Evolutionary conservation across 2,113 vertebrate species (phyloP), one percentile per base, ranked within the genome.

Genomic region (Amblyopsis rosae): DNA sequence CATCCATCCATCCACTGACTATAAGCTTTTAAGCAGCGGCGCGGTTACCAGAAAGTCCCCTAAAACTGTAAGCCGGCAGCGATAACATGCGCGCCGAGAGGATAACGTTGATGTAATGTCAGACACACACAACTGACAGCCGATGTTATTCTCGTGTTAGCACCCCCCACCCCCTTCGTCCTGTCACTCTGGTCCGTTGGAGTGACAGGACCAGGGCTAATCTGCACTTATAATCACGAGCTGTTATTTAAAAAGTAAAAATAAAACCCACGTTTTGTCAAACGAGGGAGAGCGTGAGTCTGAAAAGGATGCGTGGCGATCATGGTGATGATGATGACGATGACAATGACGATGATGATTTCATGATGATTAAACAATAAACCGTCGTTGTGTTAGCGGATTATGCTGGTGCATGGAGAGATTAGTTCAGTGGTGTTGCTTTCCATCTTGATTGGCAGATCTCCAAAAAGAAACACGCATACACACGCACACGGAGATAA

Each of bases 341-440:
- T 67, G 65, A 55, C 41, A 53, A 71, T 59, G 81, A 73, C 75
- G 88, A 62, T 77, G 86, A 82, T 87, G 87, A 87, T 88, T 87
- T 89, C 86, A 83, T 90, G 92, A 83, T 90, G 92, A 93, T 92
- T 92, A 92, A 91, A 91, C 78, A 87, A 92, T 41, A 41, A 91
- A 90, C 90, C 89, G 88, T 89, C 88, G 84, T 87, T 86, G 86
- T 90, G 88, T 80, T 85, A 76, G 58, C 79, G 90, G 91, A 93
- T 92, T 93, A 92, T 82, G 82, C 91, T 81, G 53, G 76, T 26
- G 83, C 89, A 76, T 92, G 88, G 85, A 91, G 92, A 92, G 88
- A 93, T 92, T 92, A 89, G 87, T 92, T 91, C 87, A 91, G 88
- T 87, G 79, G 79, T 82, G 87, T 82, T 88, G 90, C 89, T 89